These are phyloP conservation scores for Hycleus cichorii DNA, from an alignment of 1,140 invertebrate genomes.

Conservation along the genomic window DNA sequence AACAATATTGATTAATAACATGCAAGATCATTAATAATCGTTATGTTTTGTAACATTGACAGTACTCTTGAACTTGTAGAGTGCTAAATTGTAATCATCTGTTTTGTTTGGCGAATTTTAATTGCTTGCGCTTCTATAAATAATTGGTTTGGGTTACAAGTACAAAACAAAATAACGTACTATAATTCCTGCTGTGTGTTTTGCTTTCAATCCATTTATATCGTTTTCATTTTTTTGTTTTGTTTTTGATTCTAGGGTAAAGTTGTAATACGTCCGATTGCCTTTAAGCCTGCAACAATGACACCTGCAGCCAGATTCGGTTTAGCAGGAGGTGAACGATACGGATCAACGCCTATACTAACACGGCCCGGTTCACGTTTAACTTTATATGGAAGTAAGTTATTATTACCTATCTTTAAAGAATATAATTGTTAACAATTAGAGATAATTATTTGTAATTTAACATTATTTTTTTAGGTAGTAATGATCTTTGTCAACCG, in stretches of 20 bases:
- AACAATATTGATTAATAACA: no score
- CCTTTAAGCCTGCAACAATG: conserved; percentile 60
- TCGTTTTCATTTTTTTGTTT: conserved; percentile 2
- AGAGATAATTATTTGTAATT: neutral
- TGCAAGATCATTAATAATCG: no score
- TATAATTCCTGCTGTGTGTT: no score
- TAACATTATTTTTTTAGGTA: conserved; percentile 42
- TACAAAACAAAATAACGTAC: no score
- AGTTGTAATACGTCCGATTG: conserved; percentile 65
- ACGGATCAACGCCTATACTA: conserved; percentile 58
- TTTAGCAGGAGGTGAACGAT: conserved; percentile 50
- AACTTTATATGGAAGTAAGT: conserved; percentile 59
- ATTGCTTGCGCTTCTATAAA: no score
- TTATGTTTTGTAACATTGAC: no score
- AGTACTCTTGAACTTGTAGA: no score
- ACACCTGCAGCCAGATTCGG: conserved; percentile 45
- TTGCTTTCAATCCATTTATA: neutral
- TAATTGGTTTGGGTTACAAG: no score
- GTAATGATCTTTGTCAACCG: conserved; percentile 48
- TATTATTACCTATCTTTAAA: conserved; percentile 2
- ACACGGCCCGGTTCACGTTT: conserved; percentile 54
- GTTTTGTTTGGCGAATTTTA: no score
- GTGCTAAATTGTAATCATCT: no score
- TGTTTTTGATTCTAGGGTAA: conserved; percentile 50
- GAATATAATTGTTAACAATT: neutral